Base-by-base conservation (phyloP, 2,888 invertebrate genomes). In the Ochropacha duplaris region DNA sequence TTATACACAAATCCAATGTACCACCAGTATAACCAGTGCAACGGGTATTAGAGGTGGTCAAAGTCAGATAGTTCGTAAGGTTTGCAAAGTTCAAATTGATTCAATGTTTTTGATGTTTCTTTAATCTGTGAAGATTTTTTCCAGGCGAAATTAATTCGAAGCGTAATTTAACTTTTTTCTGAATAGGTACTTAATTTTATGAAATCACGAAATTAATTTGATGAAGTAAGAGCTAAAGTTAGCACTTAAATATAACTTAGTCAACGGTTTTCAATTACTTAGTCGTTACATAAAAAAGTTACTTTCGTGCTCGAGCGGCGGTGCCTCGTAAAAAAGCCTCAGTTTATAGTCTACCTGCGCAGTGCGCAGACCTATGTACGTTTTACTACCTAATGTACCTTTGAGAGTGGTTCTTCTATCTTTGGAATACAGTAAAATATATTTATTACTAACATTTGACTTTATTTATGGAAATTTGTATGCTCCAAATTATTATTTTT, bases 181-280 rank as follows among this genome's bases (percentile, higher is more conserved):
- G 6, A 31, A 22, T 2, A 26, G 16, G 16, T 24, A 52, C 50
- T 51, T 19, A 19, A 31, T 52, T 22, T 52, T 16, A 52, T 31
- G 31, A 65, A 68, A 65, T 67, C 56, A 39, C 59, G 19, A 49
- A 55, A 55, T 59, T 62, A 57, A 62, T 58, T 55, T 61, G 57
- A 62, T 64, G 65, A 61, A 62, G 61, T 66, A 61, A 62, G 59
- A 60, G 64, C 69, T 66, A 66, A 52, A 52, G 58, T 69, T 64
- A 65, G 66, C 68, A 59, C 71, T 61, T 57, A 49, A 36, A 12
- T 36, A 50, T 36, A 69, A 72, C 64, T 71, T 64, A 59, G 58
- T 65, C 69, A 68, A 68, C 64, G 71, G 69, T 70, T 78, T 79
- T 78, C 78, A 73, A 79, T 79, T 79, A 77, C 74, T 69, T 65